Evolutionary conservation across 2,113 vertebrate species (phyloP).

Genomic region (Elaphurus davidianus): DNA sequence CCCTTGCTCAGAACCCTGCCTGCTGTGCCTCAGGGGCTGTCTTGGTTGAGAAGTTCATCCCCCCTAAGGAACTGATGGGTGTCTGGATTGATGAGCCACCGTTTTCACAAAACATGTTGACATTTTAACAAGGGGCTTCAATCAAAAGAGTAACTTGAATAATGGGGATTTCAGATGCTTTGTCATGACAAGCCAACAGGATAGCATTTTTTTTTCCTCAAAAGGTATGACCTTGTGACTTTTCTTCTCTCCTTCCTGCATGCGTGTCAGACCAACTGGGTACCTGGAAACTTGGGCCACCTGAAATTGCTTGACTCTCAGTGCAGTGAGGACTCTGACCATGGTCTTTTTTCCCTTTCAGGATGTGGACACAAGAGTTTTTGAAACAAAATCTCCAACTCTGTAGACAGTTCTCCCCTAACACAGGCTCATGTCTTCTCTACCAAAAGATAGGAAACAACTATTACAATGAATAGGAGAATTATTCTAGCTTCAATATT

Average conservation of each 20-base stretch:
- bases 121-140: slow-evolving; percentile 27
- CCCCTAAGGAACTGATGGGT: background rate
- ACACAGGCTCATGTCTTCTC: background rate
- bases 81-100: background rate
- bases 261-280: background rate
- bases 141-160: slow-evolving; percentile 23
- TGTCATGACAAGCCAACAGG: slow-evolving; percentile 5
- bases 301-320: background rate
- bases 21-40: background rate
- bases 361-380: background rate
- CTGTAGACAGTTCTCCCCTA: background rate
- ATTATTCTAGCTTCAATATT: slow-evolving; percentile 48
- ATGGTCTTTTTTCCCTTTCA: background rate
- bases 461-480: background rate
- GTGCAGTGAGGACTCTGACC: background rate
- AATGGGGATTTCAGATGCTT: background rate
- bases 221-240: background rate
- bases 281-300: background rate
- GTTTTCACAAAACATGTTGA: slow-evolving; percentile 40
- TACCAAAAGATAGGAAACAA: background rate
- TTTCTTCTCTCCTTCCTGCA: background rate
- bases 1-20: background rate
- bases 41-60: slow-evolving; percentile 45
- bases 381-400: slow-evolving; percentile 34
- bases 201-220: background rate